Evolutionary conservation across 2,113 vertebrate species (phyloP), one percentile per base, ranked within the genome.

Genomic region (Cranoglanis bouderius): DNA sequence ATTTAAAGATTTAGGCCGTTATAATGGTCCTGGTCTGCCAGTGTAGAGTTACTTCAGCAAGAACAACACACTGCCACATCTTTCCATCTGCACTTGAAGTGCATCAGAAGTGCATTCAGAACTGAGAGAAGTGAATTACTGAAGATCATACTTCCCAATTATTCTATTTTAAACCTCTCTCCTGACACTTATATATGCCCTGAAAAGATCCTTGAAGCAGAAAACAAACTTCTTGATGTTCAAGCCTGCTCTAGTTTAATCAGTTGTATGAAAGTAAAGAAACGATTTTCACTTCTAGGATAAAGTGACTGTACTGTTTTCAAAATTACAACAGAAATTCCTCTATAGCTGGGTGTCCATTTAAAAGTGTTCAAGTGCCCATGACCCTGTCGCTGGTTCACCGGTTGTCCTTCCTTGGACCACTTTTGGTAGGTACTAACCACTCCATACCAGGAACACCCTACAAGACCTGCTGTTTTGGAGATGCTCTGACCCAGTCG

Each of bases 61-160:
- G 77, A 35, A 46, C 38, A 9, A 38, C 9, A 61, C 72, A 51
- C 40, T 78, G 38, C 57, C 55, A 13, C 19, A 14, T 24, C 21
- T 67, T 61, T 75, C 72, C 53, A 61, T 78, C 43, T 53, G n/a
- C 77, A 83, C 35, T 46, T 70, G 46, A 70, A 38, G 32, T 82
- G 86, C 61, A 53, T 6, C 77, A 67, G 61, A 82, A 87, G 49
- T 5, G 32, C 21, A 72, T 3, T 13, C 29, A 49, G 38, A 88
- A 46, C 35, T 46, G 24, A 7, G 43, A 29, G 35, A 13, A 57
- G 32, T 49, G 40, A 53, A 82, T 82, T 53, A 82, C 35, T 26
- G 61, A 46, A 82, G 77, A 82, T 55, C 86, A 82, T 40, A 49
- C 77, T 87, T 49, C 86, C 63, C 32, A 82, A 53, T n/a, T 53